phyloP scores from a whole-genome alignment of 2,113 vertebrate species.

The Mesocricetus auratus region DNA sequence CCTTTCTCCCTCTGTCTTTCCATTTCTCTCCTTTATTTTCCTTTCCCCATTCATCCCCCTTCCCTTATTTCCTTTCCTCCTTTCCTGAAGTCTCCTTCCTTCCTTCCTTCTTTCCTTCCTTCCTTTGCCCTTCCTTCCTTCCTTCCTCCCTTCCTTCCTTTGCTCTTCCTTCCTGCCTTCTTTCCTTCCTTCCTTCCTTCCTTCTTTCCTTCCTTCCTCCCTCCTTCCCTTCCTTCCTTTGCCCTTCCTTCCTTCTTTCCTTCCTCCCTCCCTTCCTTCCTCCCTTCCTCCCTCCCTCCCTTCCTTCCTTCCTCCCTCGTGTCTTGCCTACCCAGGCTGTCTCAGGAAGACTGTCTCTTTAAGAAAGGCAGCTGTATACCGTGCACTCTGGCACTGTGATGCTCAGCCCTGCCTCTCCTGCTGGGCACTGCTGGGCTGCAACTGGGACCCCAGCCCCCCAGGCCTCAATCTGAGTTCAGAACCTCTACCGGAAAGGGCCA shows the following conservation, averaged over 20 bases:
- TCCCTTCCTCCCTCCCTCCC: not conserved
- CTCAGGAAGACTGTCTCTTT: slow-evolving; percentile 82
- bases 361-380: slow-evolving; percentile 79
- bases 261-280: not conserved
- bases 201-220: not conserved
- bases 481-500: slow-evolving; percentile 69
- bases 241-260: not conserved
- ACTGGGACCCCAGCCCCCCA: slow-evolving; percentile 52
- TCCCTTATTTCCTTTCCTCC: not conserved
- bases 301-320: not conserved
- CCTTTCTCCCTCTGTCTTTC: not conserved
- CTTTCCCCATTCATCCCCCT: not conserved
- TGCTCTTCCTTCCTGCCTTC: not conserved
- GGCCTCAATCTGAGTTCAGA: slow-evolving; percentile 43
- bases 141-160: not conserved
- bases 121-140: not conserved
- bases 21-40: not conserved
- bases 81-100: not conserved
- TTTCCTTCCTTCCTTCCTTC: not conserved
- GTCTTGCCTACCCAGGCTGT: not conserved
- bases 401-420: slow-evolving; percentile 74
- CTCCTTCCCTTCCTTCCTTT: not conserved
- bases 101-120: not conserved
- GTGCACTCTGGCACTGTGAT: not conserved
- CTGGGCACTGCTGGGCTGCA: not conserved